Evolutionary conservation across 2,113 vertebrate species (phyloP), one percentile per base, ranked within the genome.

Genomic region (Eulemur rufifrons): DNA sequence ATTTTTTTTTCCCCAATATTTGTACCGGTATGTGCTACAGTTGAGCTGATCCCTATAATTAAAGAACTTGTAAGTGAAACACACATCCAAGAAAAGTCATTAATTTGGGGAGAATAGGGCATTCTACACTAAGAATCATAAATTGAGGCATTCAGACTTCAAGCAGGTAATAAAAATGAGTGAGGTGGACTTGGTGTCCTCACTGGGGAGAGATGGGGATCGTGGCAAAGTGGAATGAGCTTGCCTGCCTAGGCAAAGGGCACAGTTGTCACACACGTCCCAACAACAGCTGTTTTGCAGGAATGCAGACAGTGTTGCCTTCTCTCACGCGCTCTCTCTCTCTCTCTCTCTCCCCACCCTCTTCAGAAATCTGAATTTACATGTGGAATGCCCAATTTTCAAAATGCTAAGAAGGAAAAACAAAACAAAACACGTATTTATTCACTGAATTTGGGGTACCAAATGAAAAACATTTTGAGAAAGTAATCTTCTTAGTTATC

Each of bases 81-180:
- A 77, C n/a, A 61, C 47, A 90, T 54, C 86, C 8, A 88, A 88
- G 86, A 61, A 80, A 85, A 92, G n/a, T 59, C 20, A 37, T 85
- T 83, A 83, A 78, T 32, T 50, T 59, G 18, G 2, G 45, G 14
- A 21, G 6, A 82, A 86, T n/a, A 66, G 39, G 27, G 17, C 50
- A 95, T 95, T 92, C 80, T 50, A 73, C 90, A 83, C 25, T 56
- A 80, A 76, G 32, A 64, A 88, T 84, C 73, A 45, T 76, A 69
- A 82, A 69, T 76, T 29, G 56, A 87, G 29, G 50, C 34, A 74
- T 88, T 93, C 15, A 32, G 34, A 73, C 63, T 56, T 84, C 18
- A 87, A 74, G 90, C 54, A 66, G 87, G 42, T 93, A 61, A 61
- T 13, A 71, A 21, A 61, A 56, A 78, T 84, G 54, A 92, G 29